These are phyloP conservation scores for Trissolcus basalis DNA, from an alignment of 1,140 invertebrate genomes.

Conservation along the genomic window DNA sequence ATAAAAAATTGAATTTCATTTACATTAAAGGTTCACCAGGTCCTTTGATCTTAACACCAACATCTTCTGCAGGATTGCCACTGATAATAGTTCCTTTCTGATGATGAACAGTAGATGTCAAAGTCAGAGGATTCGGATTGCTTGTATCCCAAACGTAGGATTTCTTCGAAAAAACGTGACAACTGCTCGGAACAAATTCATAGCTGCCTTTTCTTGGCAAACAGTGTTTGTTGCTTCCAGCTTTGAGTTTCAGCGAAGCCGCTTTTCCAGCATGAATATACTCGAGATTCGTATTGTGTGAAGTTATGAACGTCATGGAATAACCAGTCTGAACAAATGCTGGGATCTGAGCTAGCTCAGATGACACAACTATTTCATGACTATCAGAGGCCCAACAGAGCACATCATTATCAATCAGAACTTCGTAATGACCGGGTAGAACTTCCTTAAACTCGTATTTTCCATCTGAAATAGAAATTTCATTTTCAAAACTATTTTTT, in stretches of 20 bases:
- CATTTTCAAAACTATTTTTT: too few species aligned
- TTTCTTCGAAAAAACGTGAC: conserved; percentile 85
- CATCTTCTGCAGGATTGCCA: conserved; percentile 44
- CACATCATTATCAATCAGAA: conserved; percentile 80
- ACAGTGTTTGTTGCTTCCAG: conserved; percentile 80
- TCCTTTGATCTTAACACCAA: conserved; percentile 66
- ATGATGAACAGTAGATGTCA: conserved; percentile 68
- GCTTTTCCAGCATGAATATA: conserved; percentile 62
- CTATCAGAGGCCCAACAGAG: conserved; percentile 85
- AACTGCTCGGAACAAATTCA: conserved; percentile 85
- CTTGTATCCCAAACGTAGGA: conserved; percentile 73
- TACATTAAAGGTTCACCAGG: conserved; percentile 59
- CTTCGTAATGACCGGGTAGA: conserved; percentile 87
- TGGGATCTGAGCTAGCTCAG: conserved; percentile 81
- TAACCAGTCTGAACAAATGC: conserved; percentile 87
- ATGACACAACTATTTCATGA: conserved; percentile 79
- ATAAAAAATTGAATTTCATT: conserved; percentile 27
- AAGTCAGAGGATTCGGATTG: conserved; percentile 64
- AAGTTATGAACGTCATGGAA: conserved; percentile 80
- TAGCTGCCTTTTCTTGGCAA: conserved; percentile 83
- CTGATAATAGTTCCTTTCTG: conserved; percentile 68
- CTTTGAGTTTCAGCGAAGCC: conserved; percentile 69
- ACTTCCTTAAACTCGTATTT: conserved; percentile 87
- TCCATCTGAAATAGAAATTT: conserved; percentile 75
- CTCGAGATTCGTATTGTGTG: conserved; percentile 80